phyloP scores from a whole-genome alignment of 2,113 vertebrate species.

The Stigmatopora nigra region DNA sequence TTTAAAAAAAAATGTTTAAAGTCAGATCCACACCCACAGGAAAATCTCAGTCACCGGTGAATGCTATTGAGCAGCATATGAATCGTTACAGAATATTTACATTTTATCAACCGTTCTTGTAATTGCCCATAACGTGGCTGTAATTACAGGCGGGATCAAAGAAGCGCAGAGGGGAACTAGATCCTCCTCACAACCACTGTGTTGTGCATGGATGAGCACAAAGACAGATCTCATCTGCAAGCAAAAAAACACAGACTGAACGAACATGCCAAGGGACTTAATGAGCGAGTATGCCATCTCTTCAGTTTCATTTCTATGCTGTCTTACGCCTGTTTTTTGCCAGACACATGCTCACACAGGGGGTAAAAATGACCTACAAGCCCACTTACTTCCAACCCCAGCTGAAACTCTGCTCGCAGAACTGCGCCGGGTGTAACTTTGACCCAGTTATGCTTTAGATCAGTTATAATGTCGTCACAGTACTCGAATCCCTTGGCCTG shows the following conservation, averaged over 20 bases:
- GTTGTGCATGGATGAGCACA: conserved; percentile 30
- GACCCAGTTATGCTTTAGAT: conserved; percentile 33
- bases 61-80: not conserved
- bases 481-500: conserved; percentile 46
- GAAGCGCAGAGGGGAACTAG: conserved; percentile 17
- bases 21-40: conserved; percentile 3
- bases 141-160: conserved; percentile 23
- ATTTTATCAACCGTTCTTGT: conserved; percentile 4
- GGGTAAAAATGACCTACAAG: conserved; percentile 60
- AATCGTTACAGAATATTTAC: not conserved
- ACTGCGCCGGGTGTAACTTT: conserved; percentile 16
- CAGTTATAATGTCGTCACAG: conserved; percentile 42
- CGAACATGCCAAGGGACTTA: conserved; percentile 34
- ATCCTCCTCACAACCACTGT: conserved; percentile 13
- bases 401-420: conserved; percentile 34
- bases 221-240: conserved; percentile 34
- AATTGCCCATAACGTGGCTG: not conserved
- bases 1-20: not conserved
- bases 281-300: conserved; percentile 32
- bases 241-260: conserved; percentile 33
- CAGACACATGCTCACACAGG: conserved; percentile 13
- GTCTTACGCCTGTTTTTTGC: conserved; percentile 10
- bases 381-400: conserved; percentile 54
- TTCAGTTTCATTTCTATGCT: conserved; percentile 36
- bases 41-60: conserved; percentile 4